A percentile compares a stretch with the other conserved stretches of the same genome.
phyloP scores from a whole-genome alignment of 2,888 invertebrate species.

The Rotaria macrura region DNA sequence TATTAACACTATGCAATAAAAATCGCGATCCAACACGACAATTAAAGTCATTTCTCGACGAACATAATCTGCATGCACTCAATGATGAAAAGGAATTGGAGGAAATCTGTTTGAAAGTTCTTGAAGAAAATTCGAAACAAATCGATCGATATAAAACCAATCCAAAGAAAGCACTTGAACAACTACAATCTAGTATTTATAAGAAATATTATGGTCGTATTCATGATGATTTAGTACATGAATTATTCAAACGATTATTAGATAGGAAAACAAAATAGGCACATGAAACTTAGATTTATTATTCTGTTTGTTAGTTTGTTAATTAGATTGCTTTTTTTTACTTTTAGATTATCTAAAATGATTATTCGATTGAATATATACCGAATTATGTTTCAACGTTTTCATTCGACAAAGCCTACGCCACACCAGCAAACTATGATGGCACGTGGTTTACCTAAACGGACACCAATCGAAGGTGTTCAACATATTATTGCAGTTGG shows the following conservation, averaged over 20 bases:
- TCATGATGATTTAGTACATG: background rate
- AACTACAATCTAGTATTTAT: background rate
- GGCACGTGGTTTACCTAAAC: constrained; percentile 30
- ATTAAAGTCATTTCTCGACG: constrained; percentile 11
- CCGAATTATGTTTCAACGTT: background rate
- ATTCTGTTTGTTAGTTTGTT: too few relatives aligned
- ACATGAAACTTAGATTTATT: background rate
- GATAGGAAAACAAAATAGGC: background rate
- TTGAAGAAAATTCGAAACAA: constrained; percentile 28
- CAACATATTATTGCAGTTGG: constrained; percentile 30
- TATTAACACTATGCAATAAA: background rate
- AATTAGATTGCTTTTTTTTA: too few relatives aligned
- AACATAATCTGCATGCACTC: constrained; percentile 25
- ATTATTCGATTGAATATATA: background rate
- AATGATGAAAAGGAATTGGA: constrained; percentile 6
- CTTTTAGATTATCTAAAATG: background rate
- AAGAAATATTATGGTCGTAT: constrained; percentile 6
- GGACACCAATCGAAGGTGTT: constrained; percentile 25
- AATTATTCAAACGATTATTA: background rate
- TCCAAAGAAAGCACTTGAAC: constrained; percentile 24
- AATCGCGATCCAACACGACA: background rate
- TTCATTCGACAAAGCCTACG: background rate
- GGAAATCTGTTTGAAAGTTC: background rate
- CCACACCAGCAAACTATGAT: constrained; percentile 32
- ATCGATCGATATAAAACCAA: constrained; percentile 22